phyloP scores from a whole-genome alignment of 2,113 vertebrate genomes.

The Stigmatopora nigra region DNA sequence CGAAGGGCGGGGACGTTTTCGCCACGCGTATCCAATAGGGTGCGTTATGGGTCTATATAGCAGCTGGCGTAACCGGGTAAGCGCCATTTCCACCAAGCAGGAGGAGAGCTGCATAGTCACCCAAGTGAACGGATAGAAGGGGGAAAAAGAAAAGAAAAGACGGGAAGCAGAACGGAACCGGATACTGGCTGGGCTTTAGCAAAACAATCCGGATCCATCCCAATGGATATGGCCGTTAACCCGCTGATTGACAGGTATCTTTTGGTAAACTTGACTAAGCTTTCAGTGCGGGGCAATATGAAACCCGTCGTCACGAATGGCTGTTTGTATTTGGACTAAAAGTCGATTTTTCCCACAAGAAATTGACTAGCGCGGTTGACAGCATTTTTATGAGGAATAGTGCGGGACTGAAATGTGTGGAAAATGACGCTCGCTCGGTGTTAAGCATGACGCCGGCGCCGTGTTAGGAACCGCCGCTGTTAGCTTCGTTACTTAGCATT shows the following conservation, averaged over 20 bases:
- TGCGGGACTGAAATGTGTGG: not conserved
- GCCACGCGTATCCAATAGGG: slow-evolving; percentile 52
- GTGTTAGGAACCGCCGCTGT: slow-evolving; percentile 49
- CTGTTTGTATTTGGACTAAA: not conserved
- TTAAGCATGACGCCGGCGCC: slow-evolving; percentile 44
- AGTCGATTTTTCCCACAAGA: not conserved
- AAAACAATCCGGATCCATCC: slow-evolving; percentile 76
- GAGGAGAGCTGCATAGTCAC: not conserved
- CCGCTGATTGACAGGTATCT: slow-evolving; percentile 73
- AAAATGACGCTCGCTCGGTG: slow-evolving; percentile 21
- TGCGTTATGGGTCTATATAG: slow-evolving; percentile 59
- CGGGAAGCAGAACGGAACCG: slow-evolving; percentile 43
- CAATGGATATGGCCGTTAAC: slow-evolving; percentile 72
- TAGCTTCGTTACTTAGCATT: slow-evolving; percentile 46
- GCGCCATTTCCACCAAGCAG: slow-evolving; percentile 74
- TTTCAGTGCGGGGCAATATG: slow-evolving; percentile 53
- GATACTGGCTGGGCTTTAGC: slow-evolving; percentile 53
- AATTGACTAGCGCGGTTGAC: slow-evolving; percentile 2
- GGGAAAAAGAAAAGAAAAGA: not conserved
- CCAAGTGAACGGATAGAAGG: slow-evolving; percentile 35
- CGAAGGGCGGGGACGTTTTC: slow-evolving; percentile 34
- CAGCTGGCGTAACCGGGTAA: slow-evolving; percentile 53
- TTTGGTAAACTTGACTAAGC: slow-evolving; percentile 57
- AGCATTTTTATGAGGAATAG: not conserved
- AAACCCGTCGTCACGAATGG: slow-evolving; percentile 9